Conservation (phyloP, 2,888 invertebrate species). For the Vesta saturnalis region DNA sequence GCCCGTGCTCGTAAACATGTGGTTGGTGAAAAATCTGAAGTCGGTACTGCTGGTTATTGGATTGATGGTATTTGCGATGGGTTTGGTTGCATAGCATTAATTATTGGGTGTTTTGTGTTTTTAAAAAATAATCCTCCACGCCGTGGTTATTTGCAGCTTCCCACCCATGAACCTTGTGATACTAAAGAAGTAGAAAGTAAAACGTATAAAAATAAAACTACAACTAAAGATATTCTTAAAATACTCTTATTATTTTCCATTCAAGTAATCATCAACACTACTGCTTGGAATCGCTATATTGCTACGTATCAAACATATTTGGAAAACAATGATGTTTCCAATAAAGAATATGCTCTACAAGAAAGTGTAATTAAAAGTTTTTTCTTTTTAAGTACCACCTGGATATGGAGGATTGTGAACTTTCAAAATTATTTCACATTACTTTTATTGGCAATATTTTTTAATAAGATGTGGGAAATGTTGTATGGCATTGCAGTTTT, state of each 20-base stretch:
- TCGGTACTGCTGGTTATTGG: slow-evolving; percentile 83
- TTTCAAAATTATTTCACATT: neutral
- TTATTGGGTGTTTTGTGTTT: slow-evolving; percentile 75
- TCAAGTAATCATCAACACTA: neutral
- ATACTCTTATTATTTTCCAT: neutral
- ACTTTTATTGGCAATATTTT: neutral
- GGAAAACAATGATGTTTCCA: neutral
- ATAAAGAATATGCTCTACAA: too few relatives aligned
- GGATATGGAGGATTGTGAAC: neutral
- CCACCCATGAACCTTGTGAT: slow-evolving; percentile 65
- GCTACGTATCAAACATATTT: neutral
- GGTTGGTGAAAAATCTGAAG: slow-evolving; percentile 80
- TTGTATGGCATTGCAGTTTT: neutral
- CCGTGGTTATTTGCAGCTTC: slow-evolving; percentile 76
- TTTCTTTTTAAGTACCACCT: neutral
- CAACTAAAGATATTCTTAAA: neutral
- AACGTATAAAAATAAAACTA: neutral
- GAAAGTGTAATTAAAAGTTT: neutral
- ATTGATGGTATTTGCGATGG: slow-evolving; percentile 86
- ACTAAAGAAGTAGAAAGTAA: slow-evolving; percentile 61
- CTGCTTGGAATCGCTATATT: neutral
- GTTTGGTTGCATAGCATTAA: slow-evolving; percentile 76
- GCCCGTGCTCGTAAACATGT: slow-evolving; percentile 81
- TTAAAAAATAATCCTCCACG: slow-evolving; percentile 78
- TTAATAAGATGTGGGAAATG: neutral